Evolutionary conservation across 2,888 invertebrate genomes (phyloP), one percentile per base, ranked within the genome.

Genomic region (Polymixis lichenea): DNA sequence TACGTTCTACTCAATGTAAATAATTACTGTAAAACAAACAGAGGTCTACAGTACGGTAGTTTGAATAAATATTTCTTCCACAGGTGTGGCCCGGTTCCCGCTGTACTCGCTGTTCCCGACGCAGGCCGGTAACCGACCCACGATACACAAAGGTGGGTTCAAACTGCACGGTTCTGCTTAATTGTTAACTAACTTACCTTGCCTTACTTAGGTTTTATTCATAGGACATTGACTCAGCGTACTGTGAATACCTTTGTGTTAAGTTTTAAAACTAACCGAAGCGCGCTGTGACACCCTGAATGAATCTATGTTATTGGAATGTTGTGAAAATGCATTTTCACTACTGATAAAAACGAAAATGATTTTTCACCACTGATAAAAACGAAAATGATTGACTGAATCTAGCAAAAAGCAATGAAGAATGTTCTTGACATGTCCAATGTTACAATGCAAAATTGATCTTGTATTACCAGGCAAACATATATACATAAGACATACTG

Each of bases 31-130:
- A 58, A 61, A 64, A 32, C 32, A 66, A 75, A 81, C 32, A 56
- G 58, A 13, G n/a, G 38, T n/a, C 19, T 43, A n/a, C 58, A 55
- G 32, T 66, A 67, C 71, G 64, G 68, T 55, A 53, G 62, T 75
- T 61, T 73, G 77, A 56, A 82, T 86, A 82, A 78, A 85, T 87
- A 83, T 85, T 82, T 88, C 81, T 80, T 88, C 75, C 84, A 70
- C 97, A 98, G 98, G 97, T 95, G 97, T 97, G 92, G 96, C 97
- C 91, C 97, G 98, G 88, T 98, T 97, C 94, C 98, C 98, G 86
- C 97, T 98, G 84, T 98, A 98, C 93, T 98, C 98, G 87, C 95
- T 98, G 93, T 98, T 98, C 94, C 97, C 93, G 78, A 90, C 93
- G 74, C 95, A 93, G 88, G 89, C 91, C 91, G 86, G 94, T 92